A percentile compares a stretch with the other conserved stretches of the same genome.
Evolutionary conservation across 1,140 invertebrate species (phyloP).

Genomic region (Bathynomus jamesi): DNA sequence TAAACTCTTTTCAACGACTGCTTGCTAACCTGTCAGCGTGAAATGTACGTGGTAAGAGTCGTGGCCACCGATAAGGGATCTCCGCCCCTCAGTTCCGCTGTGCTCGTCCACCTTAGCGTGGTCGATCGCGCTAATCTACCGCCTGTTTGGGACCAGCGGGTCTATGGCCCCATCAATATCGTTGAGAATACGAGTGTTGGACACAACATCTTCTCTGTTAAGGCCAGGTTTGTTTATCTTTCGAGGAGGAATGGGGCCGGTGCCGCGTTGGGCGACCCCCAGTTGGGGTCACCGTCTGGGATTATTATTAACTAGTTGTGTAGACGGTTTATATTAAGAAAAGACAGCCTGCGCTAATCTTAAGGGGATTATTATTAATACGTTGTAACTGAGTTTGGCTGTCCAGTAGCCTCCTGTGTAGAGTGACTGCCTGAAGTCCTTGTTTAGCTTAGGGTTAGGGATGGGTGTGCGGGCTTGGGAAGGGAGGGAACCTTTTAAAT

Average conservation of each 20-base stretch:
- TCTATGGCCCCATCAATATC: constrained; percentile 92
- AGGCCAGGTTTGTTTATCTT: constrained; percentile 86
- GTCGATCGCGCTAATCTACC: constrained; percentile 96
- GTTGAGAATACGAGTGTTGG: constrained; percentile 96
- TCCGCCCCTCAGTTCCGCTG: constrained; percentile 72
- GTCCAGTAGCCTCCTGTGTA: neutral
- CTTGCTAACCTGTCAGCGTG: constrained; percentile 54
- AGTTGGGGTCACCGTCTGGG: too few species aligned
- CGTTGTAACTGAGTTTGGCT: neutral
- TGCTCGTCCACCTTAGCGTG: constrained; percentile 92
- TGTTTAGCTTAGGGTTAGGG: neutral
- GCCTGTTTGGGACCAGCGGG: constrained; percentile 83
- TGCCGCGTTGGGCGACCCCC: too few species aligned
- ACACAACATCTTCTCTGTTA: constrained; percentile 90
- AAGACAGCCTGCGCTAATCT: neutral
- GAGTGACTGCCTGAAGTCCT: neutral
- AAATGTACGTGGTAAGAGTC: constrained; percentile 87
- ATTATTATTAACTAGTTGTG: too few species aligned
- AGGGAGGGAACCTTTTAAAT: neutral
- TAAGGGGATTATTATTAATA: neutral
- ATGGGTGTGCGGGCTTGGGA: neutral
- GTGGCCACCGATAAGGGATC: constrained; percentile 83
- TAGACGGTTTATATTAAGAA: neutral
- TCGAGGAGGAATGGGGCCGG: neutral
- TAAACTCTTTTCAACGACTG: too few species aligned